Evolutionary conservation across 1,140 invertebrate genomes (phyloP), one percentile per base, ranked within the genome.

Genomic region (Phenacoccus solenopsis): DNA sequence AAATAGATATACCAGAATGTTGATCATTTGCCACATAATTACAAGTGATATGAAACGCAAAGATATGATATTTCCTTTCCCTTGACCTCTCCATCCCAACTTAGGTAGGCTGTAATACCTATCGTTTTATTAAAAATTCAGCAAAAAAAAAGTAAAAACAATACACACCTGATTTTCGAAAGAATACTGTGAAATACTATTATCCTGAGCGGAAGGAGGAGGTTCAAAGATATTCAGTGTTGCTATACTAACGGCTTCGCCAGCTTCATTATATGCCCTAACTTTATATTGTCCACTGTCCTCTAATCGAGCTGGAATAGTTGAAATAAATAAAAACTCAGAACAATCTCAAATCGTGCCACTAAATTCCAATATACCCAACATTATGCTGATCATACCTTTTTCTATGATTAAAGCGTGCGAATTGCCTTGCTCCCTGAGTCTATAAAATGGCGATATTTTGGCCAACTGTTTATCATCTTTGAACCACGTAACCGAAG

Each of bases 261-360:
- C 89, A 16, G 87, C 88, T 35, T 84, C 80, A 78, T 91, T 91
- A 0, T 82, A 82, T 4, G 89, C 89, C 69, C 81, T 80, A 13
- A 88, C 87, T 82, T 86, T 88, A 74, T 88, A 90, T 74, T 87
- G 85, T 57, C 89, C 89, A 69, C 83, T 83, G 75, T 90, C 84
- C 38, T 80, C 79, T 25, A 83, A 80, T 72, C 82, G 79, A 71
- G 82, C 86, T 87, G 70, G 64, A 64, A 27, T 73, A 74, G 67
- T 32, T 49, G 13, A 67, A 69, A 30, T 12, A 69, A 70, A 70
- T 70, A 38, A 10, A 38, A 38, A 38, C 9, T 38, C 9, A 38
- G 32, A 71, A 69, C n/a, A 28, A 68, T n/a, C n/a, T n/a, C n/a
- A 35, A 35, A 68, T 27, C 20, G 13, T 10, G 28, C 25, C 25